Evolutionary conservation across 2,888 invertebrate genomes (phyloP).

Genomic region (Himalopsyche tibetana): DNA sequence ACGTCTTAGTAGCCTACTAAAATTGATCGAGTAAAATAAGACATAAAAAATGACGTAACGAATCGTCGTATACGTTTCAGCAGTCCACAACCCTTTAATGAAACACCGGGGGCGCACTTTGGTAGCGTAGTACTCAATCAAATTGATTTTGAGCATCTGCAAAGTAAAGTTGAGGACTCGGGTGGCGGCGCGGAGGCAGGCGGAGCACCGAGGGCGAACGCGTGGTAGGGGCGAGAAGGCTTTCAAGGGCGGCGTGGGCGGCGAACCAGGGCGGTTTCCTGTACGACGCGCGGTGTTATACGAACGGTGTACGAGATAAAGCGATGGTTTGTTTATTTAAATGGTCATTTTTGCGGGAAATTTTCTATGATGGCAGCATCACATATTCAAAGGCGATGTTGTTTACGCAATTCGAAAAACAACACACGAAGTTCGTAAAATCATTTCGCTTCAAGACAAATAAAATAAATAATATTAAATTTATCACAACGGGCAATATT

Average conservation of each 20-base stretch:
- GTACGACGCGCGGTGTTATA: background rate
- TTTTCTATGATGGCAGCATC: background rate
- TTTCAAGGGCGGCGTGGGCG: slow-evolving; percentile 36
- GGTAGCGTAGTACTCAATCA: slow-evolving; percentile 48
- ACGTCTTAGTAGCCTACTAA: background rate
- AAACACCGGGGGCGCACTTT: slow-evolving; percentile 34
- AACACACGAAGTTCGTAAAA: no score
- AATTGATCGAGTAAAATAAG: background rate
- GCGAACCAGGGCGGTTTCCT: slow-evolving; percentile 29
- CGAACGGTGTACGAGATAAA: background rate
- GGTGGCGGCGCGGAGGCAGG: background rate
- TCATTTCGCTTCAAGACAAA: no score
- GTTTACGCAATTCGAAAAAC: background rate
- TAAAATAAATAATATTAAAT: no score
- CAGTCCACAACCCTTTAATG: slow-evolving; percentile 30
- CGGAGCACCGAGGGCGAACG: background rate
- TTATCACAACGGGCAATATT: no score
- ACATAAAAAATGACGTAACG: slow-evolving; percentile 19
- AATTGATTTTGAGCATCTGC: slow-evolving; percentile 59
- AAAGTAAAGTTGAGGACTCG: slow-evolving; percentile 50
- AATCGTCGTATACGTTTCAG: background rate
- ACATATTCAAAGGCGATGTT: slow-evolving; percentile 4
- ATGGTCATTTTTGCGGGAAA: background rate
- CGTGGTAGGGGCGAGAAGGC: slow-evolving; percentile 34
- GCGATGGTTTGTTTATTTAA: slow-evolving; percentile 18